Conservation (phyloP, 2,888 invertebrate species). For the Acleris holmiana region DNA sequence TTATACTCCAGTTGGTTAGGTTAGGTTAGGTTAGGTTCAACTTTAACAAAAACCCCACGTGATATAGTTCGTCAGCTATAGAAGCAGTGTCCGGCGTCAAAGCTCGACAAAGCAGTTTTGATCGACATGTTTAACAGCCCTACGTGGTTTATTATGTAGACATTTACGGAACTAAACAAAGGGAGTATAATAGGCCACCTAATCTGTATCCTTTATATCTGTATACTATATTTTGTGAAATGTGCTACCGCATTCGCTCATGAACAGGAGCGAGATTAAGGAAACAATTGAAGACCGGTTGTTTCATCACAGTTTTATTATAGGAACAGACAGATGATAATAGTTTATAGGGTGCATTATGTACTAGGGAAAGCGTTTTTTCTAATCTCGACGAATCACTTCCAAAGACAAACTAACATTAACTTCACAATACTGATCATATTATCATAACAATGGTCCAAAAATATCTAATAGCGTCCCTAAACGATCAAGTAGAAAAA, state of each 20-base stretch:
- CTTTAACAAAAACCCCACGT: too few relatives aligned
- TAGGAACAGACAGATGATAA: conserved; percentile 26
- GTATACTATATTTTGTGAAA: too few relatives aligned
- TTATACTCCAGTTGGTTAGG: too few relatives aligned
- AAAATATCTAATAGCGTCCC: conserved; percentile 83
- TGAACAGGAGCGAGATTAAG: neutral
- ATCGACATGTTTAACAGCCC: too few relatives aligned
- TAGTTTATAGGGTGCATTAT: conserved; percentile 56
- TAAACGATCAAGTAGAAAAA: conserved; percentile 83
- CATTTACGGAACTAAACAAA: too few relatives aligned
- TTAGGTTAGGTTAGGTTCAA: too few relatives aligned
- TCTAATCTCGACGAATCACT: conserved; percentile 65
- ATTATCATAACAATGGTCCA: conserved; percentile 83
- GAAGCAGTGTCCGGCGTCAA: too few relatives aligned
- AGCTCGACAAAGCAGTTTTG: too few relatives aligned
- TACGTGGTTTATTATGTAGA: too few relatives aligned
- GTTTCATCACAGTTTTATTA: conserved; percentile 8
- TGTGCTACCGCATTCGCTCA: neutral
- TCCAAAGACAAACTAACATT: conserved; percentile 72
- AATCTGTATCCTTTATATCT: too few relatives aligned
- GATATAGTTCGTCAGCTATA: too few relatives aligned
- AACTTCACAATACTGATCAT: conserved; percentile 77
- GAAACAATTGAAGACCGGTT: neutral
- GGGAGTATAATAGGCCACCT: too few relatives aligned
- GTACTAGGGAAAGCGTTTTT: conserved; percentile 64